Base-by-base conservation (phyloP, 2,113 vertebrate species). In the Agapornis roseicollis region DNA sequence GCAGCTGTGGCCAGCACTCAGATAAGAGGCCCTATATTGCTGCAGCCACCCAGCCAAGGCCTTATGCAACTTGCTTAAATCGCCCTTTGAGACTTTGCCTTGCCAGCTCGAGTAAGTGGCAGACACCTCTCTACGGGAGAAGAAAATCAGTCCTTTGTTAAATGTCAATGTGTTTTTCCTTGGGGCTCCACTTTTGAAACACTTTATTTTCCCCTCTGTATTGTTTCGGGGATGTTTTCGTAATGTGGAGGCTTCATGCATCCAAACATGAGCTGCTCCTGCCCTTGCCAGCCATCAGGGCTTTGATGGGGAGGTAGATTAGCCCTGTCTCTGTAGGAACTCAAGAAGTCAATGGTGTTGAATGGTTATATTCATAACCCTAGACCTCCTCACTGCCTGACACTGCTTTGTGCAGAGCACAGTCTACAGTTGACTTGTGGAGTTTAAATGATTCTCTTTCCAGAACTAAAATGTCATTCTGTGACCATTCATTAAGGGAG, bases 71-170 rank as follows among this genome's bases (percentile, higher is more conserved):
- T 66, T 94, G 83, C 82, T 94, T 96, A 93, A 97, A 74, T 15
- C 72, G 94, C 82, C 95, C 95, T 97, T 79, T 49, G 96, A 94
- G 96, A 97, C 93, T 1, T 41, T 93, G 86, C 80, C 63, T 96
- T 92, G 96, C 90, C 96, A 96, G 96, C 88, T 96, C 78, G 72
- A 97, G 90, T 96, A 95, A 97, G 95, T 97, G 96, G 90, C 97
- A 97, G 94, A 94, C 91, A 93, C 60, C 85, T 90, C 89, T 89
- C 42, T 33, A 47, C 1, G 15, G 91, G 78, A 79, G 78, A 94
- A 85, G 85, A 96, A 90, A 97, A 96, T 76, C 58, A 88, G 74
- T 41, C 91, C 93, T 95, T 96, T 96, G 92, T 96, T 93, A 89
- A 65, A 93, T 0, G 1, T 86, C n/a, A 78, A 15, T 53, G 85